Percentiles rank a stretch among this genome's conserved stretches.
phyloP scores from a whole-genome alignment of 2,797 vertebrate genomes.

The Sebastes cheni region DNA sequence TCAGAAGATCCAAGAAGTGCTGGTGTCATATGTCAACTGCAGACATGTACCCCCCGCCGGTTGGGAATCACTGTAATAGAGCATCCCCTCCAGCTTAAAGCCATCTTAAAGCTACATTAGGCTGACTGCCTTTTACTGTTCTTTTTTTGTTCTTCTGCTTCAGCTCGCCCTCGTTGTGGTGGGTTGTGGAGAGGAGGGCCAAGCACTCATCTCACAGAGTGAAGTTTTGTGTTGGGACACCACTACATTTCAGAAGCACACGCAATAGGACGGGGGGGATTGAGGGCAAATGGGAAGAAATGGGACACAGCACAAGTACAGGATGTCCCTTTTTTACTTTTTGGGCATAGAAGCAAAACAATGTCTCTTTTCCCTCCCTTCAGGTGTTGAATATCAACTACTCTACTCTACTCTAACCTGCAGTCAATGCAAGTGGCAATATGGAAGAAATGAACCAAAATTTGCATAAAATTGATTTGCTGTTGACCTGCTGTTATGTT shows the following conservation, averaged over 20 bases:
- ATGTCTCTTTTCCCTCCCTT: neutral
- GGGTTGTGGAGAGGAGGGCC: neutral
- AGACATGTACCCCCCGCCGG: neutral
- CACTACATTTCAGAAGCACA: neutral
- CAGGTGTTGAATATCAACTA: neutral
- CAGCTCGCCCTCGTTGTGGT: neutral
- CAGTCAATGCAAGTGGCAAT: neutral
- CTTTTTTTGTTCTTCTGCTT: neutral
- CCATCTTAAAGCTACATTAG: neutral
- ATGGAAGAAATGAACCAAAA: neutral
- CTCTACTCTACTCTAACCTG: neutral
- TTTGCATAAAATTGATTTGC: neutral
- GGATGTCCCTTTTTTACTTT: conserved; percentile 1
- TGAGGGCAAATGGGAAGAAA: neutral
- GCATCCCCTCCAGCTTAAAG: neutral
- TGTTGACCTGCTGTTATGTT: neutral
- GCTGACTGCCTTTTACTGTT: neutral
- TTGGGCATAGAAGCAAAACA: neutral
- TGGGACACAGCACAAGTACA: conserved; percentile 10
- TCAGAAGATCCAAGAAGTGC: neutral
- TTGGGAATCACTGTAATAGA: neutral
- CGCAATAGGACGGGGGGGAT: neutral
- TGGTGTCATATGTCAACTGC: neutral
- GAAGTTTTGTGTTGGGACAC: conserved; percentile 3
- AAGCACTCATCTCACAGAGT: neutral